These are phyloP conservation scores for Caenorhabditis afra DNA, from an alignment of 2,888 invertebrate species.

Conservation along the genomic window DNA sequence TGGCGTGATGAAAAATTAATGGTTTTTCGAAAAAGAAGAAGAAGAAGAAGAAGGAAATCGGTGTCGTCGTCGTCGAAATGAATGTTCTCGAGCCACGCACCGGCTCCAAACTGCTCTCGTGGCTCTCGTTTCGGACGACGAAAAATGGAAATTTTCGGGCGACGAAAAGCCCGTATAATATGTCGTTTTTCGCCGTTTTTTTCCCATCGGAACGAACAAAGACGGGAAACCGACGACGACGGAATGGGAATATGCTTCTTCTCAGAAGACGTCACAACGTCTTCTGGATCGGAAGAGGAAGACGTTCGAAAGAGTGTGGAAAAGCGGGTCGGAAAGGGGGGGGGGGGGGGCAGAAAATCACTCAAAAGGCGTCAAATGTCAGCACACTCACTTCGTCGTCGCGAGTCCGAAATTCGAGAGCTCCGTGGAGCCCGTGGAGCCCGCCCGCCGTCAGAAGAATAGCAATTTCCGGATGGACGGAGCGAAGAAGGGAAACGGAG, in stretches of 20 bases:
- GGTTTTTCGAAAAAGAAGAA: conserved; percentile 15
- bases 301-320: background rate
- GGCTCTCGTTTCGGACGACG: no score
- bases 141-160: conserved; percentile 29
- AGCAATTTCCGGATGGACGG: conserved; percentile 38
- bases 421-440: background rate
- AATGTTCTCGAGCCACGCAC: background rate
- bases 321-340: background rate
- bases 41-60: background rate
- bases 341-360: background rate
- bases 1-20: conserved; percentile 26
- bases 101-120: no score
- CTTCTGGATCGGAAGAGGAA: conserved; percentile 5
- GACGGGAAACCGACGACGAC: no score
- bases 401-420: conserved; percentile 1
- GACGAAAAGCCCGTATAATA: background rate
- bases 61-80: background rate
- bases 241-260: no score
- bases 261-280: no score
- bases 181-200: conserved; percentile 10
- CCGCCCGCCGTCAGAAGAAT: conserved; percentile 13
- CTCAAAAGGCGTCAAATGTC: conserved; percentile 13
- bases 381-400: background rate
- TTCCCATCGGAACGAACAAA: conserved; percentile 13
- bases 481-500: background rate